Evolutionary conservation across 2,888 invertebrate species (phyloP).

Genomic region (Caenorhabditis becei): DNA sequence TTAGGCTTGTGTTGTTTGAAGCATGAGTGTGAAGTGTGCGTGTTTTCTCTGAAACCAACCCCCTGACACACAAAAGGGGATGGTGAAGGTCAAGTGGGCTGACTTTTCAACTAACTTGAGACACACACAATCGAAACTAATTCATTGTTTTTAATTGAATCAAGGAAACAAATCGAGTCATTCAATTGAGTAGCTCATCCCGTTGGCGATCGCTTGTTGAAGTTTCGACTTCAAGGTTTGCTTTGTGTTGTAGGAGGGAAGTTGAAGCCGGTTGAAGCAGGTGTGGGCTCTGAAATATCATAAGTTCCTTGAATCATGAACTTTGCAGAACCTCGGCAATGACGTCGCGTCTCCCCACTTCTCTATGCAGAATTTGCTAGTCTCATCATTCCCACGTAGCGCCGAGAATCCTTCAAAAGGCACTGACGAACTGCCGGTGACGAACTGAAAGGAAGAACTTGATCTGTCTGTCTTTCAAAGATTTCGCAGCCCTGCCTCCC

Average conservation of each 20-base stretch:
- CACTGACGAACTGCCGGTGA: conserved; percentile 97
- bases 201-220: conserved; percentile 76
- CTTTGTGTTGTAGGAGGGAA: conserved; percentile 93
- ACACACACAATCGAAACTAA: neutral
- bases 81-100: conserved; percentile 4
- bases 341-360: conserved; percentile 77
- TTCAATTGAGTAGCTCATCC: conserved; percentile 79
- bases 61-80: neutral
- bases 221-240: conserved; percentile 74
- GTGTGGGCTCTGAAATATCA: conserved; percentile 90
- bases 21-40: neutral
- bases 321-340: conserved; percentile 69
- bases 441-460: conserved; percentile 85
- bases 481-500: neutral
- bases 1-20: conserved; percentile 10
- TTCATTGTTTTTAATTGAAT: neutral
- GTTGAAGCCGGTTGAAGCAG: conserved; percentile 96
- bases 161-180: conserved; percentile 46
- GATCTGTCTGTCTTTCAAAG: conserved; percentile 21
- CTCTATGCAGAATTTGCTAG: conserved; percentile 85
- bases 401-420: conserved; percentile 98
- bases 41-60: neutral
- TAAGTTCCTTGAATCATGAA: neutral
- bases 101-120: neutral
- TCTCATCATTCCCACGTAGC: conserved; percentile 94